Percentiles rank a stretch among this genome's conserved stretches.
phyloP scores from a whole-genome alignment of 2,888 invertebrate species.

The Callyntrura sp. region DNA sequence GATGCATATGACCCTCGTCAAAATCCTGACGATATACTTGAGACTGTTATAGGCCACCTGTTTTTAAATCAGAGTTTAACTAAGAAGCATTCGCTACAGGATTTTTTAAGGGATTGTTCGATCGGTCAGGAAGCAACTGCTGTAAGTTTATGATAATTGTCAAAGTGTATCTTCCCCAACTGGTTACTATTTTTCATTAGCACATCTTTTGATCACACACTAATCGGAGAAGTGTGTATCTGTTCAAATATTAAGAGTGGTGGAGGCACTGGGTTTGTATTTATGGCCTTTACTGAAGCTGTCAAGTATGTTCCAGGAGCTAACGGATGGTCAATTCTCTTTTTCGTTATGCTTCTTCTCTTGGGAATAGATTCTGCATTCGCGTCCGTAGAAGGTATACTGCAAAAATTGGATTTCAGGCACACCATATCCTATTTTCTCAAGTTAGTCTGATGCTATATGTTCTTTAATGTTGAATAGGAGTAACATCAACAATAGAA shows the following conservation, averaged over 20 bases:
- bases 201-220: too few relatives aligned
- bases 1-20: not conserved
- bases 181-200: too few relatives aligned
- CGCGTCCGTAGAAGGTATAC: constrained; percentile 67
- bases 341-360: constrained; percentile 75
- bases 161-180: too few relatives aligned
- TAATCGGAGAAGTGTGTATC: too few relatives aligned
- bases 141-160: too few relatives aligned
- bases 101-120: constrained; percentile 21
- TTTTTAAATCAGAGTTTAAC: not conserved
- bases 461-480: too few relatives aligned
- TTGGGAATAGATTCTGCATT: constrained; percentile 76
- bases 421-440: too few relatives aligned
- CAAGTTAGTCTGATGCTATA: too few relatives aligned
- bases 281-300: constrained; percentile 75
- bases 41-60: not conserved
- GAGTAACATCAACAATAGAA: constrained; percentile 8
- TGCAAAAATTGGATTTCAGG: too few relatives aligned
- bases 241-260: too few relatives aligned
- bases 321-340: constrained; percentile 71
- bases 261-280: constrained; percentile 77
- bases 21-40: not conserved
- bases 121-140: constrained; percentile 45
- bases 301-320: constrained; percentile 51
- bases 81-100: not conserved